Conservation (phyloP, 2,888 invertebrate species). For the Drosophila tripunctata region DNA sequence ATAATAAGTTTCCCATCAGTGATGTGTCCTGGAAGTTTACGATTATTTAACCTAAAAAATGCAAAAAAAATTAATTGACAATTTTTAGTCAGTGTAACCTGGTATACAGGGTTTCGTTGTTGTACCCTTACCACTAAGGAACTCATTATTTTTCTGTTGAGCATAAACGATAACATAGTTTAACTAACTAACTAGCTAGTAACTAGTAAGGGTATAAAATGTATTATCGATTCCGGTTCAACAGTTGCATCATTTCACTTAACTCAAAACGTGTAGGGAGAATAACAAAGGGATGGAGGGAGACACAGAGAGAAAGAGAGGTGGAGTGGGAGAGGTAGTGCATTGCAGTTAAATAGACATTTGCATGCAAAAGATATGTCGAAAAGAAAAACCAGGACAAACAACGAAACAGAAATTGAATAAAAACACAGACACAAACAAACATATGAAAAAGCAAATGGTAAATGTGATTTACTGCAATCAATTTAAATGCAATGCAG, state of each 20-base stretch:
- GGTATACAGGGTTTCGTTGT: no score
- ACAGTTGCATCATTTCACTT: constrained; percentile 79
- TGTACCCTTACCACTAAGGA: no score
- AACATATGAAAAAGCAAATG: constrained; percentile 21
- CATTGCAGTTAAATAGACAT: constrained; percentile 75
- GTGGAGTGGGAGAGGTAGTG: constrained; percentile 21
- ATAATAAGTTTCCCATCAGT: no score
- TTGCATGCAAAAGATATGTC: constrained; percentile 74
- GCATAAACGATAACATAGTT: not conserved
- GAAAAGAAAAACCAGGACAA: constrained; percentile 67
- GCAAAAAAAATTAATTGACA: no score
- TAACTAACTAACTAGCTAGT: not conserved
- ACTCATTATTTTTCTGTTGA: no score
- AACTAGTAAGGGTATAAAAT: not conserved
- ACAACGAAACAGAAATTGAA: constrained; percentile 63
- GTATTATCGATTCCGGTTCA: constrained; percentile 73
- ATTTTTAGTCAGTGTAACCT: no score
- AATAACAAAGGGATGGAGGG: not conserved
- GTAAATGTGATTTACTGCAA: constrained; percentile 82
- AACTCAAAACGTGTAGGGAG: constrained; percentile 29
- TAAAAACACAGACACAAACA: constrained; percentile 39
- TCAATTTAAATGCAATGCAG: constrained; percentile 80
- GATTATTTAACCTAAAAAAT: no score
- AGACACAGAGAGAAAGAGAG: not conserved
- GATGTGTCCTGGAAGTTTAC: no score